Evolutionary conservation across 2,888 invertebrate genomes (phyloP).

Genomic region (Caenorhabditis sp.): DNA sequence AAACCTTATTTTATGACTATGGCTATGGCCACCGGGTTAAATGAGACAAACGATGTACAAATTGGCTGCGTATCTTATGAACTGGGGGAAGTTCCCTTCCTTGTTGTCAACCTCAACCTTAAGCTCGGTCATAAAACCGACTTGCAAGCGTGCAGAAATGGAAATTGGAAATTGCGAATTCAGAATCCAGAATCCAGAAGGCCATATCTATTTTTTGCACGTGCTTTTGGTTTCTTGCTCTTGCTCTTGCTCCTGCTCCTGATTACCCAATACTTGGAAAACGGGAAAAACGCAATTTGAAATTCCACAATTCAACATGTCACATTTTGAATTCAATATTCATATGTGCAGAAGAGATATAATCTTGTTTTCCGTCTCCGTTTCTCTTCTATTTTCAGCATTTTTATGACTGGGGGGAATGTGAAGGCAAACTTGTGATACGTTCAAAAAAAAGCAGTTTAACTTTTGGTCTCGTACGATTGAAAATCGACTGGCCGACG

Average conservation of each 20-base stretch:
- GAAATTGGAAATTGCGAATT: no score
- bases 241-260: no score
- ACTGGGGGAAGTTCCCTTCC: conserved; percentile 12
- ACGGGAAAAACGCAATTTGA: conserved; percentile 7
- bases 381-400: neutral
- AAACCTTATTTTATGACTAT: conserved; percentile 49
- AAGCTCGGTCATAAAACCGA: no score
- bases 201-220: neutral
- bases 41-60: conserved; percentile 49
- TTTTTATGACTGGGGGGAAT: neutral
- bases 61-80: conserved; percentile 32
- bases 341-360: conserved; percentile 27
- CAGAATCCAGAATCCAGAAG: neutral
- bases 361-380: no score
- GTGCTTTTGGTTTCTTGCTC: conserved; percentile 17
- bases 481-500: conserved; percentile 37
- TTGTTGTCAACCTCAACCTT: neutral
- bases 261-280: no score
- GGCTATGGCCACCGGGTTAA: conserved; percentile 19
- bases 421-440: neutral
- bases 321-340: conserved; percentile 17
- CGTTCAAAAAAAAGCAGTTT: neutral
- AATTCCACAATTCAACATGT: conserved; percentile 25
- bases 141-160: conserved; percentile 16
- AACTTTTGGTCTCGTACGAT: conserved; percentile 24